A percentile compares a stretch with the other conserved stretches of the same genome.
phyloP scores from a whole-genome alignment of 2,113 vertebrate species.

The Mesoclemmys tuberculata region DNA sequence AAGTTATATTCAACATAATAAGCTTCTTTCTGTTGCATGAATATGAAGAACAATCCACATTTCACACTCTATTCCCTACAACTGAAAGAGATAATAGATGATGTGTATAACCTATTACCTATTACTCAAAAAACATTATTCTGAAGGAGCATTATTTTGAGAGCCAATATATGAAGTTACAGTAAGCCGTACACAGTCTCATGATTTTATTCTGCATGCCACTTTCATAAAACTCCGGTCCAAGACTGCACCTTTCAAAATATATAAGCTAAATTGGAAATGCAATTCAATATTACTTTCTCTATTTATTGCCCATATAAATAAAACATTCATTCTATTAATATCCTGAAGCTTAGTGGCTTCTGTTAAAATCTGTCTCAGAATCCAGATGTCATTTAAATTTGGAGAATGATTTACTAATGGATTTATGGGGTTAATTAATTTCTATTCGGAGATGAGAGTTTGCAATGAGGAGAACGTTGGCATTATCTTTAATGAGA shows the following conservation, averaged over 20 bases:
- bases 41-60: neutral
- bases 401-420: conserved; percentile 56
- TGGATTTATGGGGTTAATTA: conserved; percentile 66
- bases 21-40: neutral
- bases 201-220: neutral
- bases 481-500: conserved; percentile 53
- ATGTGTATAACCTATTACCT: rapidly evolving
- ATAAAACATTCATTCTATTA: neutral
- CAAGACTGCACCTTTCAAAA: neutral
- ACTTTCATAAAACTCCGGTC: neutral
- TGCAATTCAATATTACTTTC: neutral
- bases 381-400: conserved; percentile 43
- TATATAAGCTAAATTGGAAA: neutral
- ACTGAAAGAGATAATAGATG: rapidly evolving
- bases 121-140: neutral
- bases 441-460: conserved; percentile 69
- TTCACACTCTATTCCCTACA: neutral
- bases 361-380: conserved; percentile 25
- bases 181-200: neutral
- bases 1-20: neutral
- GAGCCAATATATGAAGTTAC: conserved; percentile 1
- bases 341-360: neutral
- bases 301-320: neutral
- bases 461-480: conserved; percentile 43
- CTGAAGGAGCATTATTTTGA: neutral